Conservation (phyloP, 2,113 vertebrate species). For the Syngnathus scovelli region DNA sequence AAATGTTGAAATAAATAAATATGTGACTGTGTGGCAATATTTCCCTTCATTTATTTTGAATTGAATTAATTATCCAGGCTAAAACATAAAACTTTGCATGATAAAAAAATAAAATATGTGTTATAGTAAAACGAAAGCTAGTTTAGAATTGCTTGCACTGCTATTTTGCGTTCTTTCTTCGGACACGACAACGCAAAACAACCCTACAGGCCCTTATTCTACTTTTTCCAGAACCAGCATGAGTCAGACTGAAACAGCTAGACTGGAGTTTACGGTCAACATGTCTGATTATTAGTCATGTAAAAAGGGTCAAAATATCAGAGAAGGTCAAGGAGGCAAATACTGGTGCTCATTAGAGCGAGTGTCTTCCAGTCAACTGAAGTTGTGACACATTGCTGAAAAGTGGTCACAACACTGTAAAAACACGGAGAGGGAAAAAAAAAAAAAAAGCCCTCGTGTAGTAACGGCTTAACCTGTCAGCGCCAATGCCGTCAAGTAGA, state of each 20-base stretch:
- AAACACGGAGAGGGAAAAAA: conserved; percentile 18
- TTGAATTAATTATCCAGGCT: too few relatives aligned
- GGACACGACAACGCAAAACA: conserved; percentile 27
- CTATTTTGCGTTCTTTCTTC: neutral
- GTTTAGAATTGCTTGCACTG: neutral
- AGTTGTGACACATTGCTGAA: conserved; percentile 31
- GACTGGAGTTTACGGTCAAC: conserved; percentile 4
- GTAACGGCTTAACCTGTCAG: conserved; percentile 60
- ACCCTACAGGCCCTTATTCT: conserved; percentile 18
- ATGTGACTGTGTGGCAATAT: too few relatives aligned
- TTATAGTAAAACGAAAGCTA: neutral
- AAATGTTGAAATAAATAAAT: too few relatives aligned
- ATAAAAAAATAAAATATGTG: neutral
- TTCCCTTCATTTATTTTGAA: too few relatives aligned
- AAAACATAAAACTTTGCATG: too few relatives aligned
- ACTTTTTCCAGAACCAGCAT: conserved; percentile 8
- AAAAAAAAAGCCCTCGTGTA: conserved; percentile 20
- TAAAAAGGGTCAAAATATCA: conserved; percentile 7
- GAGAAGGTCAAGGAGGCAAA: conserved; percentile 12
- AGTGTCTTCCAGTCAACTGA: conserved; percentile 7
- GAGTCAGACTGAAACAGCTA: conserved; percentile 4
- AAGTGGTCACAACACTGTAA: conserved; percentile 38
- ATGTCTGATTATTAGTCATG: neutral
- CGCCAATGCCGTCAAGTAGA: conserved; percentile 36
- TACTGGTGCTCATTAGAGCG: conserved; percentile 1